Conservation (phyloP, 2,797 vertebrate species). For the Podargus strigoides region DNA sequence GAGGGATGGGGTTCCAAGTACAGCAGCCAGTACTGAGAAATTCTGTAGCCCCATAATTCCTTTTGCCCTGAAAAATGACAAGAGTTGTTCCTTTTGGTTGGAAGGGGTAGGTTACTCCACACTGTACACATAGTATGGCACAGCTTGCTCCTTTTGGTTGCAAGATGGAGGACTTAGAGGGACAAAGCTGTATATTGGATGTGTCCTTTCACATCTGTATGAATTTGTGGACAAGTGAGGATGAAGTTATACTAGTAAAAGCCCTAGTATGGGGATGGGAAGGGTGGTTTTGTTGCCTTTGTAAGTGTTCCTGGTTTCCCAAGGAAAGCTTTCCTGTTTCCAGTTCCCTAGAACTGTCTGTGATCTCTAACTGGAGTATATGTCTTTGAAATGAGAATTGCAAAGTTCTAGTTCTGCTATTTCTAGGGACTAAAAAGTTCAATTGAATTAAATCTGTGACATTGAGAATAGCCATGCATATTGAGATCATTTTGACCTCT, state of each 20-base stretch:
- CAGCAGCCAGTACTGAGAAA: neutral
- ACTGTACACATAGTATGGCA: neutral
- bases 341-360: neutral
- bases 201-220: neutral
- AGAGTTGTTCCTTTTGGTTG: neutral
- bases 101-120: neutral
- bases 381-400: neutral
- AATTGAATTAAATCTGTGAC: neutral
- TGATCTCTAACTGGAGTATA: neutral
- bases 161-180: neutral
- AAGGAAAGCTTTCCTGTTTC: neutral
- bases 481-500: neutral
- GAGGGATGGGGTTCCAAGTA: neutral
- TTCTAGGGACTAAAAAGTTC: neutral
- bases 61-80: neutral
- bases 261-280: neutral
- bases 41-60: neutral
- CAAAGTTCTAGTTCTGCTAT: neutral
- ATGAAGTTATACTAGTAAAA: neutral
- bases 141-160: neutral
- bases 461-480: neutral
- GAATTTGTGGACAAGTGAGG: neutral
- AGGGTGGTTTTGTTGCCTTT: neutral
- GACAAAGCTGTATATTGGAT: neutral
- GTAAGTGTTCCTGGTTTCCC: neutral